A percentile compares a stretch with the other conserved stretches of the same genome.
Evolutionary conservation across 2,888 invertebrate genomes (phyloP).

Genomic region (Ennomos fuscantarius): DNA sequence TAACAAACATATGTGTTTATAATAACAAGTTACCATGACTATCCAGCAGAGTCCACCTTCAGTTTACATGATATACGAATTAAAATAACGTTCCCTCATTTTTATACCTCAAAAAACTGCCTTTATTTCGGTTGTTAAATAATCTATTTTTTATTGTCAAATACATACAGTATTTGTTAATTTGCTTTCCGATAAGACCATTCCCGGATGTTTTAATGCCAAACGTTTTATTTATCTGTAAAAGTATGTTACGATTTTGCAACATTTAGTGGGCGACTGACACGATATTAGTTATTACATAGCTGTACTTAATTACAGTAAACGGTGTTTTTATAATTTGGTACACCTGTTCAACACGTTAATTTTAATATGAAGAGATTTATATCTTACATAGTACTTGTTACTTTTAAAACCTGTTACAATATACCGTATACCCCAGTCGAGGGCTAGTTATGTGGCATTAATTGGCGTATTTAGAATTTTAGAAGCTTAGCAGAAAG

Average conservation of each 20-base stretch:
- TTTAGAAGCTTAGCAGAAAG: slow-evolving; percentile 13
- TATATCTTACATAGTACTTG: slow-evolving; percentile 18
- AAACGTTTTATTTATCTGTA: slow-evolving; percentile 14
- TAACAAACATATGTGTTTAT: too few relatives aligned
- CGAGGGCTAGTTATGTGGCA: slow-evolving; percentile 8
- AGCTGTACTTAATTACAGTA: slow-evolving; percentile 36
- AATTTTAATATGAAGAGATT: slow-evolving; percentile 28
- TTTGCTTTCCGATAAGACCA: neutral
- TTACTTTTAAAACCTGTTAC: slow-evolving; percentile 25
- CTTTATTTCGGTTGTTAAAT: too few relatives aligned
- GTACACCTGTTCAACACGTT: slow-evolving; percentile 37
- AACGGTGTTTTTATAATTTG: slow-evolving; percentile 40
- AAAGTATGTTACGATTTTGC: slow-evolving; percentile 27
- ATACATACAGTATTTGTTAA: neutral
- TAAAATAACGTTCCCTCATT: too few relatives aligned
- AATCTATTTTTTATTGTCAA: neutral
- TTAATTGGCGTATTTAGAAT: slow-evolving; percentile 8
- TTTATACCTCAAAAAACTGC: too few relatives aligned
- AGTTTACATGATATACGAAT: too few relatives aligned
- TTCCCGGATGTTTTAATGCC: slow-evolving; percentile 9
- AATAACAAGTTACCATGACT: too few relatives aligned
- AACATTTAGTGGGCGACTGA: slow-evolving; percentile 33
- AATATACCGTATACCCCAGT: slow-evolving; percentile 21
- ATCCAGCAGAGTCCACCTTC: too few relatives aligned
- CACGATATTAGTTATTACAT: slow-evolving; percentile 38